Percentiles rank a stretch among this genome's conserved stretches.
Evolutionary conservation across 2,797 vertebrate genomes (phyloP).

Genomic region (Arrhamphus sclerolepis): DNA sequence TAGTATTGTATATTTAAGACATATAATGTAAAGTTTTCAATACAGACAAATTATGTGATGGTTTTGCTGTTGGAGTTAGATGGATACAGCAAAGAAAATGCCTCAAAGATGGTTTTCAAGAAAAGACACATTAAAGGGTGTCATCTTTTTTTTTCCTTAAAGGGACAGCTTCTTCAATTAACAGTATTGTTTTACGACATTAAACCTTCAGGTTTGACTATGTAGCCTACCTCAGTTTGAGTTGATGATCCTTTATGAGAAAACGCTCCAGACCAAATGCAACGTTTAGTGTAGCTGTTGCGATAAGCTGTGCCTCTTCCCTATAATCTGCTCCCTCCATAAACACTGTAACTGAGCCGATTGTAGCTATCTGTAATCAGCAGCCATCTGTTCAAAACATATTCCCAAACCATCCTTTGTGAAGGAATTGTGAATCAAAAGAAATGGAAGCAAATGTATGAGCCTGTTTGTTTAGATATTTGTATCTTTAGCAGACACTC

Average conservation of each 20-base stretch:
- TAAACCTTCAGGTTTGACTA: conserved; percentile 7
- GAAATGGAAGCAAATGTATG: too few relatives aligned
- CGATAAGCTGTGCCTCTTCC: neutral
- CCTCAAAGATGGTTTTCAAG: conserved; percentile 10
- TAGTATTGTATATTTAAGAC: neutral
- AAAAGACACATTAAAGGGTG: conserved; percentile 39
- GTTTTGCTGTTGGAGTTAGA: neutral
- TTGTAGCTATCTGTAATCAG: too few relatives aligned
- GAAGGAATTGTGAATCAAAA: too few relatives aligned
- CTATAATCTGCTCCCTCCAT: conserved; percentile 14
- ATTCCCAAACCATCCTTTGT: neutral
- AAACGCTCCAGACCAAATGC: conserved; percentile 11
- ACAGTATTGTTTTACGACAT: conserved; percentile 10
- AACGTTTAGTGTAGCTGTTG: neutral
- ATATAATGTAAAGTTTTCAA: neutral
- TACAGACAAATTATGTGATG: too few relatives aligned
- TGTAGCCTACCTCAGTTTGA: neutral
- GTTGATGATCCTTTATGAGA: neutral
- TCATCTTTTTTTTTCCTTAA: conserved; percentile 56
- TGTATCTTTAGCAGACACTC: too few relatives aligned
- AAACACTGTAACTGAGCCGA: neutral
- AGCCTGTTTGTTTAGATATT: neutral
- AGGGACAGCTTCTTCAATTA: conserved; percentile 48
- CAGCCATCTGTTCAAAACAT: neutral
- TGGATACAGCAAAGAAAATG: neutral